These are phyloP conservation scores for Diplolepis rosae DNA, from an alignment of 2,888 invertebrate genomes.

Conservation along the genomic window DNA sequence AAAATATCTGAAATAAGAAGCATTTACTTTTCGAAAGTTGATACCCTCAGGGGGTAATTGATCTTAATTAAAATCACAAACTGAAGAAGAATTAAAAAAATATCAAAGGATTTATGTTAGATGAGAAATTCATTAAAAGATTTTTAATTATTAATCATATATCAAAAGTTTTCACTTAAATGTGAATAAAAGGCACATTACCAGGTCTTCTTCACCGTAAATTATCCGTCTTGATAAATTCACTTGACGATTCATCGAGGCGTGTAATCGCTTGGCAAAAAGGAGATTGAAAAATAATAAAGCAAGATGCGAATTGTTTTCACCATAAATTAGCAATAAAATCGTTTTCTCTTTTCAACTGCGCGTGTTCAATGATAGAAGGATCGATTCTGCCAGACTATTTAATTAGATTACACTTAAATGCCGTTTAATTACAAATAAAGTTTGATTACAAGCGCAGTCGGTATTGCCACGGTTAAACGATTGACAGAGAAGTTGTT, in stretches of 20 bases:
- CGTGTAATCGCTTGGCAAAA: constrained; percentile 1
- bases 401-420: constrained; percentile 20
- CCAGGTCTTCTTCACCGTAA: background rate
- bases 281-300: constrained; percentile 14
- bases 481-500: background rate
- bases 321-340: constrained; percentile 20
- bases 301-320: constrained; percentile 7
- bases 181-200: background rate
- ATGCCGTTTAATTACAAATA: constrained; percentile 27
- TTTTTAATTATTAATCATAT: background rate
- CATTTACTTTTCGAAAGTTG: too few species aligned
- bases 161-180: background rate
- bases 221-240: background rate
- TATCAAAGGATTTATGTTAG: background rate
- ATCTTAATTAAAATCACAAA: background rate
- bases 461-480: background rate
- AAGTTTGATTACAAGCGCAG: background rate
- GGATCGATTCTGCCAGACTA: background rate
- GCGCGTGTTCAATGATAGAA: background rate
- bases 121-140: background rate
- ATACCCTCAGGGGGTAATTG: too few species aligned
- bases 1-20: too few species aligned
- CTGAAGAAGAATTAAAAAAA: background rate
- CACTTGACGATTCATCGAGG: background rate
- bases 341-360: background rate